These are phyloP conservation scores for Lasioglossum oenotherae DNA, from an alignment of 2,888 invertebrate species.

Conservation along the genomic window DNA sequence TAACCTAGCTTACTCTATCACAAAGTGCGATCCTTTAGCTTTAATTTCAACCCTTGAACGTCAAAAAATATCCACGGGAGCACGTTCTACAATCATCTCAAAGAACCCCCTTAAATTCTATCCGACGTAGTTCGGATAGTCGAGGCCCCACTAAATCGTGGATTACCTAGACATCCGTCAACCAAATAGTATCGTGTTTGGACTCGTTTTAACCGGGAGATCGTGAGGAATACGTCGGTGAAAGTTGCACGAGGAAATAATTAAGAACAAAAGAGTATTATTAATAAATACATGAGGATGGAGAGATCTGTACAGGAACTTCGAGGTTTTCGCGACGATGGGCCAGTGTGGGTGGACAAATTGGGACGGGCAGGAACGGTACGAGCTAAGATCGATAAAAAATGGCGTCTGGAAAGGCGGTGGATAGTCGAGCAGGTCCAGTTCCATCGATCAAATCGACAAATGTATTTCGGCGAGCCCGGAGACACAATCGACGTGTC, in stretches of 20 bases:
- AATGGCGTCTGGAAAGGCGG: neutral
- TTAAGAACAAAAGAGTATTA: neutral
- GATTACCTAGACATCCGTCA: neutral
- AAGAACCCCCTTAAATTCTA: neutral
- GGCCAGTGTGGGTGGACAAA: neutral
- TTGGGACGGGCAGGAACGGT: neutral
- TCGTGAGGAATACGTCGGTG: neutral
- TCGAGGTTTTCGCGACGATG: neutral
- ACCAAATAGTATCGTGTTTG: neutral
- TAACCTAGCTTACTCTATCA: accelerated
- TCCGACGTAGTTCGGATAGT: neutral
- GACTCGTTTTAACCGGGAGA: neutral
- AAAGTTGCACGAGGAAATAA: neutral
- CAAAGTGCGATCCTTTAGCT: neutral
- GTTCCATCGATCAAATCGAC: neutral
- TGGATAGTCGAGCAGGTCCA: neutral
- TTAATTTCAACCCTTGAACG: neutral
- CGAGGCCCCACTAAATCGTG: neutral
- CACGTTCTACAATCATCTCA: neutral
- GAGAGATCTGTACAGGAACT: neutral
- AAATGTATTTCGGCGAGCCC: conserved; percentile 54
- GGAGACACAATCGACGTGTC: conserved; percentile 71
- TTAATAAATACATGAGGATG: neutral
- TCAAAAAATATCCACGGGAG: neutral
- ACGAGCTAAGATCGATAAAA: neutral